These are phyloP conservation scores for Perodicticus potto DNA, from an alignment of 2,797 vertebrate species.

Conservation along the genomic window DNA sequence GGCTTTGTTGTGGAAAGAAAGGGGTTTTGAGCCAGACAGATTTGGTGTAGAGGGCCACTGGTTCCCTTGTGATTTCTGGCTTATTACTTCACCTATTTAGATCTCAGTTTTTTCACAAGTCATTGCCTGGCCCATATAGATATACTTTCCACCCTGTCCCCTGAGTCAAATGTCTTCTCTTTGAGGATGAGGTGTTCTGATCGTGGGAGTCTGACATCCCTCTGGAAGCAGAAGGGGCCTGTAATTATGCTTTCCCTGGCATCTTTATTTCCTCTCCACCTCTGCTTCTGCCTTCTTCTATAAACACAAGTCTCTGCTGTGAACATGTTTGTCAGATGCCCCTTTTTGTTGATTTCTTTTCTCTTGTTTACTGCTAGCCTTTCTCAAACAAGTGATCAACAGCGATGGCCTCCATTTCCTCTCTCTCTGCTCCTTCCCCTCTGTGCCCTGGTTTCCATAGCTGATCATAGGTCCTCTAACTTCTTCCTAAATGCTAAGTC, in stretches of 20 bases:
- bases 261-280: slow-evolving; percentile 49
- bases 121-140: background rate
- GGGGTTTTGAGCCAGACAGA: background rate
- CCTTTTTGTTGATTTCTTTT: background rate
- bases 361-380: slow-evolving; percentile 12
- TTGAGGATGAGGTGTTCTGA: background rate
- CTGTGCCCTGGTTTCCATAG: background rate
- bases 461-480: background rate
- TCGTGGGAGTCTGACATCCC: background rate
- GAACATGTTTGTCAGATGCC: slow-evolving; percentile 59
- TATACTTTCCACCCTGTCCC: background rate
- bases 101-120: background rate
- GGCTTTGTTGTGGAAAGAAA: background rate
- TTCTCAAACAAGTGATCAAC: background rate
- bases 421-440: background rate
- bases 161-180: background rate
- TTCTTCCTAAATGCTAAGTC: background rate
- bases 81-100: background rate
- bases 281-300: background rate
- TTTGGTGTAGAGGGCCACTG: background rate
- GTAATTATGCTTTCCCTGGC: background rate
- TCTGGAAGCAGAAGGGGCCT: slow-evolving; percentile 1
- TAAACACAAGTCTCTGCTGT: slow-evolving; percentile 63
- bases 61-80: background rate
- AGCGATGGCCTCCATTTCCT: background rate